Percentiles rank a stretch among this genome's conserved stretches.
Evolutionary conservation across 1,140 invertebrate genomes (phyloP).

Genomic region (Cotesia glomerata): DNA sequence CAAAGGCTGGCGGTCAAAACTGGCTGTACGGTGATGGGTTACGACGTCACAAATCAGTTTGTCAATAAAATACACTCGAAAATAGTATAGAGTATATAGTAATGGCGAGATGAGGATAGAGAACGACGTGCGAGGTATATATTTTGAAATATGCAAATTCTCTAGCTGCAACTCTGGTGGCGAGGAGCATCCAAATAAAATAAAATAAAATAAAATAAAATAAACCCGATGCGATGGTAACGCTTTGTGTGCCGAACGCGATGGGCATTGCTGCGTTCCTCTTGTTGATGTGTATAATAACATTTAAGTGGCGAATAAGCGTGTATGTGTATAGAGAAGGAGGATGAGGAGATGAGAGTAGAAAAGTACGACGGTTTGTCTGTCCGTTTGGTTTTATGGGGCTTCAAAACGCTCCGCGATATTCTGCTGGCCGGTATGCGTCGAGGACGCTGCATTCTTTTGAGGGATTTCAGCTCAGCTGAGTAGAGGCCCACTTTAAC

Average conservation of each 20-base stretch:
- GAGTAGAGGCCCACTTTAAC: background rate
- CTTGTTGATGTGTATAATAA: background rate
- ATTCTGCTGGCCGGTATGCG: constrained; percentile 43
- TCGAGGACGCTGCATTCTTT: constrained; percentile 36
- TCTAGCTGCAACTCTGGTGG: background rate
- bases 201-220: background rate
- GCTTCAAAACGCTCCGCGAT: constrained; percentile 56
- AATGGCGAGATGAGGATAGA: too few relatives aligned
- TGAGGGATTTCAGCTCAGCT: background rate
- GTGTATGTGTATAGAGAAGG: background rate
- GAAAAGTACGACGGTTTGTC: constrained; percentile 30
- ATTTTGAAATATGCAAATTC: too few relatives aligned
- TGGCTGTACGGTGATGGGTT: too few relatives aligned
- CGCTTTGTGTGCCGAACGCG: constrained; percentile 6
- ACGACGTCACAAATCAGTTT: too few relatives aligned
- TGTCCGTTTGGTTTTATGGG: constrained; percentile 54
- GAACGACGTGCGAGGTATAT: too few relatives aligned
- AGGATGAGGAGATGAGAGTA: constrained; percentile 3
- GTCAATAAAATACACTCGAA: too few relatives aligned
- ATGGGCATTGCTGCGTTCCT: background rate
- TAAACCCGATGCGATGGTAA: background rate
- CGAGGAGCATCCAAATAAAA: background rate
- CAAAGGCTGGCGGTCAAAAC: too few relatives aligned
- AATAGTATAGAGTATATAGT: background rate
- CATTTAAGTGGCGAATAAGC: background rate